Evolutionary conservation across 2,888 invertebrate species (phyloP), one percentile per base, ranked within the genome.

Genomic region (Euplexia lucipara): DNA sequence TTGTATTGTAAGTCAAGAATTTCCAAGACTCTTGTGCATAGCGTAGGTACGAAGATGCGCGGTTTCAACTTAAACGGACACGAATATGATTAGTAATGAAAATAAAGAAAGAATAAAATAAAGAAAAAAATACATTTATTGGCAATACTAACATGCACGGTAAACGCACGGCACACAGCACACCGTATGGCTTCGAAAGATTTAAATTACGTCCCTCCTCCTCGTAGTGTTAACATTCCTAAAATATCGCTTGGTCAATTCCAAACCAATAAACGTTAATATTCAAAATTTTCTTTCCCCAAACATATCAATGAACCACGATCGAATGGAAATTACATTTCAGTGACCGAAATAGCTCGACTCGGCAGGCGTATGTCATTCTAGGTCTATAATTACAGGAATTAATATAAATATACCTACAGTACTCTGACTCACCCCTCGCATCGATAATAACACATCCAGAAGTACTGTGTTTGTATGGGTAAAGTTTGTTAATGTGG

Each of bases 351-450:
- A 70, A 41, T 62, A 48, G 51, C 53, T 48, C 12, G 18, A 41
- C 34, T 20, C 30, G 18, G 20, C 39, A 22, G 37, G 32, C 20
- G 35, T 42, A 26, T 52, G 20, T 30, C 35, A 32, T 32, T 45
- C 37, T 34, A 34, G 26, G 34, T 39, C 14, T 52, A 48, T 57
- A 59, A 77, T 76, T 56, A 70, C 26, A 35, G 47, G 32, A 48
- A 63, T 41, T 37, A 32, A 39, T 63, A 42, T 12, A 42, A 37
- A 16, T 45, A 16, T 30, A 14, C 12, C 14, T 20, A 45, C n/a
- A 20, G 8, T 48, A 34, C 62, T 65, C 72, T 60, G 42, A 71
- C 39, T 77, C 65, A 71, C 77, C 77, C 70, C 59, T 56, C 70
- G 44, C 51, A 47, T 37, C 9, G 45, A 44, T 35, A 12, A n/a